These are phyloP conservation scores for Belonocnema kinseyi DNA, from an alignment of 1,140 invertebrate genomes.

Conservation along the genomic window DNA sequence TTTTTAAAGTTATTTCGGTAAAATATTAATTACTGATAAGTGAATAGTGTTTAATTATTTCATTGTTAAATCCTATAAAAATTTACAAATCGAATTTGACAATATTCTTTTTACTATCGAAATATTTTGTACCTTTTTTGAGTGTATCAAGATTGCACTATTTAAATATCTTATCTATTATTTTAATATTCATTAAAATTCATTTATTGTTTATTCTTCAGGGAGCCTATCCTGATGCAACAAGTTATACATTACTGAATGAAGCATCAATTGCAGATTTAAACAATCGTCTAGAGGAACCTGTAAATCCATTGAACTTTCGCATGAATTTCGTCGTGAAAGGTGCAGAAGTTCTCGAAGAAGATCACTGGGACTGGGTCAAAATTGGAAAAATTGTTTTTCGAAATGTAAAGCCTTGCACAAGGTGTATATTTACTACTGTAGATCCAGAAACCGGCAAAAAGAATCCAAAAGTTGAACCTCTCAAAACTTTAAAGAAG, in stretches of 20 bases:
- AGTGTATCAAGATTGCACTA: too few species aligned
- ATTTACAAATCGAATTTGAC: too few species aligned
- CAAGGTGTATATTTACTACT: slow-evolving; percentile 79
- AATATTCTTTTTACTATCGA: too few species aligned
- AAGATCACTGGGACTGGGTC: slow-evolving; percentile 83
- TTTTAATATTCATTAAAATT: too few species aligned
- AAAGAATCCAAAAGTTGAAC: slow-evolving; percentile 75
- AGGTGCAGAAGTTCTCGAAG: slow-evolving; percentile 79
- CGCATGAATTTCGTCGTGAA: slow-evolving; percentile 83
- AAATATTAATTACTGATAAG: too few species aligned
- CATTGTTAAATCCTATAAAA: too few species aligned
- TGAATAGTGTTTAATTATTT: too few species aligned
- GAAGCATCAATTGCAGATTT: slow-evolving; percentile 80
- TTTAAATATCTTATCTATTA: too few species aligned
- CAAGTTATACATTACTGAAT: slow-evolving; percentile 79
- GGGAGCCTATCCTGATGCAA: slow-evolving; percentile 79
- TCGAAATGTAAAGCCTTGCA: slow-evolving; percentile 81
- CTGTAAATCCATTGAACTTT: slow-evolving; percentile 78
- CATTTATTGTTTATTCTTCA: slow-evolving; percentile 49
- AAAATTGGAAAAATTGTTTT: slow-evolving; percentile 81
- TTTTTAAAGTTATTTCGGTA: too few species aligned
- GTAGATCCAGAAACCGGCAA: slow-evolving; percentile 77
- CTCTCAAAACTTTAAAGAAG: slow-evolving; percentile 77
- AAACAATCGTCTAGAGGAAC: slow-evolving; percentile 76
- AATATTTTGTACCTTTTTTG: too few species aligned